These are phyloP conservation scores for Tenthredo mesomela DNA, from an alignment of 2,888 invertebrate genomes.

Conservation along the genomic window DNA sequence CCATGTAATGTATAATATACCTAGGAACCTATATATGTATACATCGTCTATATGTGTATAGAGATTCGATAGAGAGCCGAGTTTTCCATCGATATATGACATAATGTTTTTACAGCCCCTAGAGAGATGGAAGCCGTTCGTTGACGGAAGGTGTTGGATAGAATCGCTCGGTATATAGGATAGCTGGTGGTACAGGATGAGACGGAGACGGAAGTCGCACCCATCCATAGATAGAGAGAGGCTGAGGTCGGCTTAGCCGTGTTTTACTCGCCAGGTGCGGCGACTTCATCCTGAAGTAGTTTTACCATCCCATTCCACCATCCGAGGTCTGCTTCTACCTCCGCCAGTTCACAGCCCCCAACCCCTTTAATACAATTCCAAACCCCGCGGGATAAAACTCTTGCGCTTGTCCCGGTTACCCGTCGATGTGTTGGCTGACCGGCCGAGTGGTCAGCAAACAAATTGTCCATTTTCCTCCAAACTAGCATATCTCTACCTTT, in stretches of 20 bases:
- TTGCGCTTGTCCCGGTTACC: conserved; percentile 57
- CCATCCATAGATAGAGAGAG: neutral
- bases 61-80: neutral
- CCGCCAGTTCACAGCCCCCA: neutral
- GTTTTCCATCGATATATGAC: neutral
- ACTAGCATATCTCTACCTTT: neutral
- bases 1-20: too few species aligned
- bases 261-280: conserved; percentile 69
- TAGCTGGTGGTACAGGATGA: conserved; percentile 3
- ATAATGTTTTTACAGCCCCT: conserved; percentile 39
- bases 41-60: too few species aligned
- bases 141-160: neutral
- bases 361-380: conserved; percentile 57
- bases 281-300: conserved; percentile 58
- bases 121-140: conserved; percentile 28
- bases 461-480: conserved; percentile 18
- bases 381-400: conserved; percentile 73
- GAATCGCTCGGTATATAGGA: neutral
- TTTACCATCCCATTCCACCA: conserved; percentile 48
- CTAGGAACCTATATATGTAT: too few species aligned
- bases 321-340: conserved; percentile 3
- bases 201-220: neutral
- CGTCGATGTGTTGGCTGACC: conserved; percentile 21
- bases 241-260: conserved; percentile 69
- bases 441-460: conserved; percentile 50